Base-by-base conservation (phyloP, 2,888 invertebrate species). In the Chelonus formosanus region DNA sequence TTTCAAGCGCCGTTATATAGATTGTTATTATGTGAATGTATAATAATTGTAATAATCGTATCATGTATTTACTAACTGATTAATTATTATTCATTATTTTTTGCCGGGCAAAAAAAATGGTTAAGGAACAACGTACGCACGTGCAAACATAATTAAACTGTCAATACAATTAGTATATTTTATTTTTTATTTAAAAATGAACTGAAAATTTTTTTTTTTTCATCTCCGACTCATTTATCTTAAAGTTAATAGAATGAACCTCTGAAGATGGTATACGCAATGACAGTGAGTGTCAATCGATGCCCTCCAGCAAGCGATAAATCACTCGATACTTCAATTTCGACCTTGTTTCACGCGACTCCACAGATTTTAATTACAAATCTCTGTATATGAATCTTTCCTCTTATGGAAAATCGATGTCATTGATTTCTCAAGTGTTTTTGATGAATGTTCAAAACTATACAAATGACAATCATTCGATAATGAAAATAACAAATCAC, bases 201-300 rank as follows among this genome's bases (percentile, higher is more conserved):
- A 40, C 4, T 40, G 40, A 40, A 40, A 40, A 40, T 6, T 47
- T 20, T 58, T 6, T 47, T 40, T 58, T 20, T 35, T 48, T 48
- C 32, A n/a, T 58, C 20, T 48, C 0, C n/a, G 5, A 45, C 5
- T 31, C 7, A 60, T 60, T 10, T 3, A 60, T 6, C 4, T 40
- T n/a, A 34, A 36, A 31, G 3, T 31, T 48, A 20, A 35, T 10
- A 53, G 32, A 53, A 61, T 44, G 32, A 65, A 54, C 55, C 40
- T 34, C 65, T 54, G 65, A 56, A 65, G 65, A 65, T 44, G 48
- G 60, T 44, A 45, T 48, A 35, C 31, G 40, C 47, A 20, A 47
- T 34, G 35, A 50, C 32, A 54, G 55, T 61, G 60, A 61, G 65
- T 66, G 61, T 66, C 65, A 61, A 66, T 66, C 5, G 10, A 45